Evolutionary conservation across 2,113 vertebrate genomes (phyloP).

Genomic region (Psophia crepitans): DNA sequence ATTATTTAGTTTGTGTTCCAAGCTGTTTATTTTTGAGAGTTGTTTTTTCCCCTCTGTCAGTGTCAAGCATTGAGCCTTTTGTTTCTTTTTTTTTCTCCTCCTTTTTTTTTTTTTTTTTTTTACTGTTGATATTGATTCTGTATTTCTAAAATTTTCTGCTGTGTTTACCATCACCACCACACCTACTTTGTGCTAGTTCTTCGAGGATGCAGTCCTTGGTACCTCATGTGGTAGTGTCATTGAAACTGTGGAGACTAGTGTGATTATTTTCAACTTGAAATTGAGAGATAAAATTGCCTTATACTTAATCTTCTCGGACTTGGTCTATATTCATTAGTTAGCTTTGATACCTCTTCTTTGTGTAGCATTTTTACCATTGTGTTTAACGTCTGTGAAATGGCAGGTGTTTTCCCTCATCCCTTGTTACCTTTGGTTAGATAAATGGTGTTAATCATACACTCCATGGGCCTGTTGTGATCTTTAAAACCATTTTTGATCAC

Average conservation of each 20-base stretch:
- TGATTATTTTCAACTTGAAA: background rate
- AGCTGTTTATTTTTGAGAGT: constrained; percentile 7
- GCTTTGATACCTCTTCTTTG: background rate
- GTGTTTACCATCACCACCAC: background rate
- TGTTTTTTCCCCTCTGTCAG: background rate
- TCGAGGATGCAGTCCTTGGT: background rate
- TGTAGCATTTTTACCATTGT: background rate
- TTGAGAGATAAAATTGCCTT: constrained; percentile 3
- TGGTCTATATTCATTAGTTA: constrained; percentile 1
- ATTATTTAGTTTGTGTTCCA: constrained; percentile 39
- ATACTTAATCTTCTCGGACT: background rate
- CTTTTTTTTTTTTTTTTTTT: background rate
- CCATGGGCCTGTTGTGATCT: background rate
- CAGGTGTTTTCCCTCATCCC: background rate
- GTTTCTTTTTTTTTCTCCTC: background rate
- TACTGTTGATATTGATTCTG: background rate
- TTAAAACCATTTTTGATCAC: background rate
- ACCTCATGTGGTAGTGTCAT: background rate
- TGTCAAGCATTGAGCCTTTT: constrained; percentile 16
- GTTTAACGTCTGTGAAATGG: background rate
- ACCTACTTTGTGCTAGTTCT: background rate
- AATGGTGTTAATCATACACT: background rate
- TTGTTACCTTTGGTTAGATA: background rate
- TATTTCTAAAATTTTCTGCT: background rate
- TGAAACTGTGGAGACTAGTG: background rate